Percentiles rank a stretch among this genome's conserved stretches.
Conservation (phyloP, 2,888 invertebrate species). For the Fragum fragum region DNA sequence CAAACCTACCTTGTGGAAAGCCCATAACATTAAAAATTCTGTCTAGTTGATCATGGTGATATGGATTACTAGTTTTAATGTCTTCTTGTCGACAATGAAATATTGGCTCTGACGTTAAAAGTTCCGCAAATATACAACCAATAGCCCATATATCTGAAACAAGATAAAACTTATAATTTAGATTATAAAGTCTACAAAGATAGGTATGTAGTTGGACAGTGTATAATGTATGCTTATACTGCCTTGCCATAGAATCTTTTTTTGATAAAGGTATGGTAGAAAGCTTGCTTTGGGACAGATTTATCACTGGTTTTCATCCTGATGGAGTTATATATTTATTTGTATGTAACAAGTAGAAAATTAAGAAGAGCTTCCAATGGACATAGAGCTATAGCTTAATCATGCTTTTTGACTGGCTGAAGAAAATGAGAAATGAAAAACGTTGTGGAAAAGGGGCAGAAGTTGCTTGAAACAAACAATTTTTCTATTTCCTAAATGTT, state of each 20-base stretch:
- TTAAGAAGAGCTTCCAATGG: too few species aligned
- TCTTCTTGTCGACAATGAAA: conserved; percentile 99
- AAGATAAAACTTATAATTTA: too few species aligned
- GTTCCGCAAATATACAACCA: conserved; percentile 99
- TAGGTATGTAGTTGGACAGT: too few species aligned
- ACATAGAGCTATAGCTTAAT: too few species aligned
- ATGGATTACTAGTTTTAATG: conserved; percentile 99
- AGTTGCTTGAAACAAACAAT: conserved; percentile 4
- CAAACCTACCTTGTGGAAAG: conserved; percentile 91
- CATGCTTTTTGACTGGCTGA: too few species aligned
- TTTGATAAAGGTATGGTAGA: too few species aligned
- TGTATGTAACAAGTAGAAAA: too few species aligned
- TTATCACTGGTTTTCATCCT: too few species aligned
- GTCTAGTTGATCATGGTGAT: conserved; percentile 99
- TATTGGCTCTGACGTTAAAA: conserved; percentile 99
- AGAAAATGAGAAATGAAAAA: background rate
- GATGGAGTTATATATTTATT: too few species aligned
- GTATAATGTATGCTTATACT: too few species aligned
- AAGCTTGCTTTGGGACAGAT: background rate
- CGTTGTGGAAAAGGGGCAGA: conserved; percentile 7
- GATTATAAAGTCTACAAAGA: too few species aligned
- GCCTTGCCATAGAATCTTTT: too few species aligned
- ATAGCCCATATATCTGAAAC: conserved; percentile 97
- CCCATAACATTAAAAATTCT: conserved; percentile 99
- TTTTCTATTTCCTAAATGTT: conserved; percentile 5